phyloP scores from a whole-genome alignment of 2,888 invertebrate genomes.

The Leucania comma region DNA sequence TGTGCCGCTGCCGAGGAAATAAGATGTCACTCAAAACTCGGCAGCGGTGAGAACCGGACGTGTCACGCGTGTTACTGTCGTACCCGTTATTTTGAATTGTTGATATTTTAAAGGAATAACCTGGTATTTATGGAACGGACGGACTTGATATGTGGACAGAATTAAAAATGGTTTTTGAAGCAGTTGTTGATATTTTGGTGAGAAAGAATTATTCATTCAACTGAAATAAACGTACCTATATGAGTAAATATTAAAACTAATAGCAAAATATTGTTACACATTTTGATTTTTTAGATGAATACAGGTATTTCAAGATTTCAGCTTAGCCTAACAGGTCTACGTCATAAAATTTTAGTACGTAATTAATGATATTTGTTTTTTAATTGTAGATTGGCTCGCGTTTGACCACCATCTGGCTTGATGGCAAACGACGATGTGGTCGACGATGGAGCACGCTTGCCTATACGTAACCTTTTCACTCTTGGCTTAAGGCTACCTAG shows the following conservation, averaged over 20 bases:
- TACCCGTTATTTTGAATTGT: constrained; percentile 54
- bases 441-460: no score
- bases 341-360: no score
- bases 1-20: constrained; percentile 81
- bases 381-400: no score
- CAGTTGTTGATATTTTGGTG: background rate
- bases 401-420: no score
- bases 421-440: no score
- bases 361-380: no score
- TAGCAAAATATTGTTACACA: background rate
- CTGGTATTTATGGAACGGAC: constrained; percentile 11
- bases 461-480: no score
- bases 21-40: constrained; percentile 83
- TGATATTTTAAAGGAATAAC: constrained; percentile 55
- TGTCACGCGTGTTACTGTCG: constrained; percentile 67
- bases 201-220: background rate
- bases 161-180: constrained; percentile 15
- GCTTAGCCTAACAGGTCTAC: background rate
- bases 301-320: background rate
- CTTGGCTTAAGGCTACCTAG: no score
- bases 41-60: constrained; percentile 75
- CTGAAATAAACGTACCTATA: background rate
- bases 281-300: background rate
- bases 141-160: background rate
- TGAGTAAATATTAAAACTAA: no score